phyloP scores from a whole-genome alignment of 2,888 invertebrate genomes.

The Gnatocerus cornutus region DNA sequence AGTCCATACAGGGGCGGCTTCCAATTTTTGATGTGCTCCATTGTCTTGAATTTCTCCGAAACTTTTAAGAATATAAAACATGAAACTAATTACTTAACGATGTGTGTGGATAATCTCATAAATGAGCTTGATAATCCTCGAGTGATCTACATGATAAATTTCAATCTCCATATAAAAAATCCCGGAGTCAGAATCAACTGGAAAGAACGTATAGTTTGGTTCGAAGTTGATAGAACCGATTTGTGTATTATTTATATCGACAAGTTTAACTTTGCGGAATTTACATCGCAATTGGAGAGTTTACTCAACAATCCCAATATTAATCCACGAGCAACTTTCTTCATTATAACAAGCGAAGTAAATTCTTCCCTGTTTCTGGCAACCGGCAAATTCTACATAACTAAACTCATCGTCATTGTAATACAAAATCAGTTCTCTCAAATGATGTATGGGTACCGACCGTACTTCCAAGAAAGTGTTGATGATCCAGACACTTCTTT shows the following conservation, averaged over 20 bases:
- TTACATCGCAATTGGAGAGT: background rate
- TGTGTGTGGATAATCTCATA: too few species aligned
- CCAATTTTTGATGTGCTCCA: too few species aligned
- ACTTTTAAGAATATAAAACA: too few species aligned
- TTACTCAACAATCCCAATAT: constrained; percentile 2
- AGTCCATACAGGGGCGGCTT: too few species aligned
- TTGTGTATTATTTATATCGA: constrained; percentile 14
- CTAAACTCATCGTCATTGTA: constrained; percentile 10
- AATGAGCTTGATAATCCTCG: too few species aligned
- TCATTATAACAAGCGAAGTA: constrained; percentile 1
- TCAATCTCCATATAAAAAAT: background rate
- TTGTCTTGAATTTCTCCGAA: too few species aligned
- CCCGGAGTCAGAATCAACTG: background rate
- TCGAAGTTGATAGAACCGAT: constrained; percentile 5
- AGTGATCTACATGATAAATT: too few species aligned
- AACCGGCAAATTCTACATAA: constrained; percentile 1
- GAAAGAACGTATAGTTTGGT: background rate
- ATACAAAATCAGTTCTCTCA: background rate
- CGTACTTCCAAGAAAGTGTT: constrained; percentile 8
- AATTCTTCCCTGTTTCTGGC: background rate
- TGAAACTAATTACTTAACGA: too few species aligned
- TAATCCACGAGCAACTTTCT: constrained; percentile 5
- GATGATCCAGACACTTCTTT: background rate
- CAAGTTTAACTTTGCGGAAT: background rate
- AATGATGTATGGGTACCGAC: constrained; percentile 2